These are phyloP conservation scores for Clarias macrocephalus DNA, from an alignment of 2,113 vertebrate species.

Conservation along the genomic window DNA sequence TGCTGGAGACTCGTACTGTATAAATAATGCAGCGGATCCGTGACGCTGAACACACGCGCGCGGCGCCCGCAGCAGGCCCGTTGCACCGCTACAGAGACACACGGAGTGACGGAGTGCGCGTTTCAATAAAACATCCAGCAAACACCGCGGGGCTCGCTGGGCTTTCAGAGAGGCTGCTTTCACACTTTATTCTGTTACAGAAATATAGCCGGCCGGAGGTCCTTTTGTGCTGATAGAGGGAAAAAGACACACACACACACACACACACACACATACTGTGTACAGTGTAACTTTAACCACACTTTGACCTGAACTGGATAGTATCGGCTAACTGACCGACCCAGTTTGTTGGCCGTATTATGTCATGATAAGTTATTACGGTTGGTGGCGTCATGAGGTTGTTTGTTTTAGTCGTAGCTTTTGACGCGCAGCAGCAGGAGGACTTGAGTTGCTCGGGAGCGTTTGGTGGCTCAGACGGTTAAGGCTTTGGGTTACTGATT, in stretches of 20 bases:
- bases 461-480: too few relatives aligned
- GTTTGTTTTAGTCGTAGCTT: not conserved
- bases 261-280: not conserved
- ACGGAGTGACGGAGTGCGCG: too few relatives aligned
- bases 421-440: too few relatives aligned
- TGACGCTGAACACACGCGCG: not conserved
- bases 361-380: not conserved
- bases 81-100: not conserved
- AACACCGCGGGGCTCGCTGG: not conserved
- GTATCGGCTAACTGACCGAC: not conserved
- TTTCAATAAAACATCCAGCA: not conserved
- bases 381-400: not conserved
- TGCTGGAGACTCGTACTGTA: not conserved
- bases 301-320: not conserved
- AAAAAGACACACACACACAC: too few relatives aligned
- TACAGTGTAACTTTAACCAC: not conserved
- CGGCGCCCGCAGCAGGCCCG: not conserved
- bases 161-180: not conserved
- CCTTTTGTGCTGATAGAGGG: not conserved
- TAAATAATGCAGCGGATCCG: constrained; percentile 28
- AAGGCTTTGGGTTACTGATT: too few relatives aligned
- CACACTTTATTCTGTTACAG: not conserved
- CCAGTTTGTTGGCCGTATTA: not conserved
- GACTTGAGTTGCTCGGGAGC: too few relatives aligned
- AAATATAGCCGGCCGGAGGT: not conserved